These are phyloP conservation scores for Yponomeuta plumbellus DNA, from an alignment of 2,888 invertebrate genomes.

Conservation along the genomic window DNA sequence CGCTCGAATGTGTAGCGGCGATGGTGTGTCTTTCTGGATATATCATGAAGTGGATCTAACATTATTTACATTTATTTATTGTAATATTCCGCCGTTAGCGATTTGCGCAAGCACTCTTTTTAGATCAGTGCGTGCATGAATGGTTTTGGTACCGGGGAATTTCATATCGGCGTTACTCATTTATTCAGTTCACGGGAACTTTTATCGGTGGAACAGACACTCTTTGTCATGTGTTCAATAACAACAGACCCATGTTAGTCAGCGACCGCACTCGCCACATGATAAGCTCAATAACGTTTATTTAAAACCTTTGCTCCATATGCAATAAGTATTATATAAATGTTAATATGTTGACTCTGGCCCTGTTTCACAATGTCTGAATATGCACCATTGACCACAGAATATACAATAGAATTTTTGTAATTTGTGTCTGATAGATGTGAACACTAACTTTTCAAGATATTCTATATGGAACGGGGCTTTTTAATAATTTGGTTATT, in stretches of 20 bases:
- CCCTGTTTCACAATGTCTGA: too few relatives aligned
- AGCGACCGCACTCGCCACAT: conserved; percentile 19
- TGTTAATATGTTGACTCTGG: not conserved
- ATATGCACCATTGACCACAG: too few relatives aligned
- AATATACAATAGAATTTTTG: too few relatives aligned
- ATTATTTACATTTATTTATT: conserved; percentile 6
- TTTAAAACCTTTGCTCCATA: not conserved
- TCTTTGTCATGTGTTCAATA: conserved; percentile 22
- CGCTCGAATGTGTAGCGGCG: conserved; percentile 42
- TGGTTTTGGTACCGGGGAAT: not conserved
- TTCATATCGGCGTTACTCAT: not conserved
- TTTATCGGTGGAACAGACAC: conserved; percentile 24
- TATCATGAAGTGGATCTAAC: not conserved
- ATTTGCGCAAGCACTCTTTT: conserved; percentile 7
- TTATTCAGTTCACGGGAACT: conserved; percentile 12
- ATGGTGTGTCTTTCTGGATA: conserved; percentile 14
- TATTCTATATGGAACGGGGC: too few relatives aligned
- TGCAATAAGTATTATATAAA: not conserved
- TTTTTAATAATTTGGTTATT: too few relatives aligned
- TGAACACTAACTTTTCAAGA: too few relatives aligned
- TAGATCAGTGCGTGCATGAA: not conserved
- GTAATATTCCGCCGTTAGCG: not conserved
- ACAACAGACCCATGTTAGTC: conserved; percentile 22
- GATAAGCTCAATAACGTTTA: conserved; percentile 22
- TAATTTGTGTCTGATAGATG: too few relatives aligned